Evolutionary conservation across 2,888 invertebrate genomes (phyloP), one percentile per base, ranked within the genome.

Genomic region (Pandemis heparana): DNA sequence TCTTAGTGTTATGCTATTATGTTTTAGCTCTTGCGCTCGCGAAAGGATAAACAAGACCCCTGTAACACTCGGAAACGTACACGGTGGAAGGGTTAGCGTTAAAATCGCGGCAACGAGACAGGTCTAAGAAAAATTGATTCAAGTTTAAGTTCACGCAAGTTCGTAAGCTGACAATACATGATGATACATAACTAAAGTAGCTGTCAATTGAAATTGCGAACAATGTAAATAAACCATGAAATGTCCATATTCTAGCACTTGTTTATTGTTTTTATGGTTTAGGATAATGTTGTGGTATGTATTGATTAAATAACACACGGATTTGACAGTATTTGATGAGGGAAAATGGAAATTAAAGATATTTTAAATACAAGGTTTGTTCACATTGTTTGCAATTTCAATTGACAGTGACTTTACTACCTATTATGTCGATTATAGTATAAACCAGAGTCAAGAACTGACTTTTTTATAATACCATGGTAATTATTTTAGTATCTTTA

Each of bases 1-100:
- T 85, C 88, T 90, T 90, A 89, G 87, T 88, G 82, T 87, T 85
- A 84, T 82, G 78, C 75, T 82, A 83, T 80, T 79, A 76, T 78
- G 71, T 79, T 78, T 82, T 75, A 73, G 70, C 76, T 76, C 56
- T 56, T 56, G 77, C 81, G 83, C 88, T 87, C 87, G 87, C 87
- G 80, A 88, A 85, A 87, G 85, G 87, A 90, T 91, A 89, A 87
- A 87, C 81, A 78, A 83, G 84, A 86, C 89, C 92, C 92, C 93
- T 92, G 92, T 81, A 90, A 91, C 88, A 89, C 84, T 88, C 84
- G 80, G 80, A 83, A 87, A 88, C 75, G 76, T 68, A 81, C 82
- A 82, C 83, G 76, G 79, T 71, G 61, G 70, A 74, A 48, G 43
- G 71, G 41, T 74, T 60, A 72, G 64, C 60, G 74, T 60, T 63